Conservation (phyloP, 2,797 vertebrate species). For the Gobio occitaniae region DNA sequence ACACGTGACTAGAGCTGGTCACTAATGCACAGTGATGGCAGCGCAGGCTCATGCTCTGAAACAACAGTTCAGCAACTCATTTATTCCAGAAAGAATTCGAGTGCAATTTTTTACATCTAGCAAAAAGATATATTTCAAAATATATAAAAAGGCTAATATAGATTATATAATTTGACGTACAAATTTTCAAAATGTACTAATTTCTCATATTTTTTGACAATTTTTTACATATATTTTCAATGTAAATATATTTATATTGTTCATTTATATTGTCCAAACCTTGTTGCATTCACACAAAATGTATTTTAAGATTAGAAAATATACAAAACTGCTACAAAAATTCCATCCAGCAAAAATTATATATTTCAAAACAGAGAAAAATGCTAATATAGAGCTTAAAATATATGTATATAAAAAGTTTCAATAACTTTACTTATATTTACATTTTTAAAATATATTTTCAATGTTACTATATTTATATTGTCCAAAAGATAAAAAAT, state of each 20-base stretch:
- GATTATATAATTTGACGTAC: too few relatives aligned
- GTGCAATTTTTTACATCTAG: neutral
- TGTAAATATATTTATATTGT: neutral
- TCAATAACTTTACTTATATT: too few relatives aligned
- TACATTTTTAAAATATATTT: too few relatives aligned
- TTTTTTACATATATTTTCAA: neutral
- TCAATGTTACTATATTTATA: neutral
- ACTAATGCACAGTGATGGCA: constrained; percentile 89
- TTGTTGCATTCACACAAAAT: neutral
- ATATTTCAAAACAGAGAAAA: too few relatives aligned
- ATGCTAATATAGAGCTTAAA: too few relatives aligned
- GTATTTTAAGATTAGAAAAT: neutral
- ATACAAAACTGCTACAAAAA: neutral
- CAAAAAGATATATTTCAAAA: neutral
- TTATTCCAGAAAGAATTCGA: neutral
- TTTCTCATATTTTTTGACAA: neutral
- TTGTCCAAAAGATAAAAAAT: neutral
- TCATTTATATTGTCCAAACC: neutral
- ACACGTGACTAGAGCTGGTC: constrained; percentile 95
- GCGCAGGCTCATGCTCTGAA: constrained; percentile 85
- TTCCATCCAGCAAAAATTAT: neutral
- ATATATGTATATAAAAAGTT: neutral
- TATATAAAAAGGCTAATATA: neutral
- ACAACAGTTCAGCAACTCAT: constrained; percentile 14
- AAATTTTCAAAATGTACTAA: too few relatives aligned